Conservation (phyloP, 2,797 vertebrate genomes). For the Coreius guichenoti region DNA sequence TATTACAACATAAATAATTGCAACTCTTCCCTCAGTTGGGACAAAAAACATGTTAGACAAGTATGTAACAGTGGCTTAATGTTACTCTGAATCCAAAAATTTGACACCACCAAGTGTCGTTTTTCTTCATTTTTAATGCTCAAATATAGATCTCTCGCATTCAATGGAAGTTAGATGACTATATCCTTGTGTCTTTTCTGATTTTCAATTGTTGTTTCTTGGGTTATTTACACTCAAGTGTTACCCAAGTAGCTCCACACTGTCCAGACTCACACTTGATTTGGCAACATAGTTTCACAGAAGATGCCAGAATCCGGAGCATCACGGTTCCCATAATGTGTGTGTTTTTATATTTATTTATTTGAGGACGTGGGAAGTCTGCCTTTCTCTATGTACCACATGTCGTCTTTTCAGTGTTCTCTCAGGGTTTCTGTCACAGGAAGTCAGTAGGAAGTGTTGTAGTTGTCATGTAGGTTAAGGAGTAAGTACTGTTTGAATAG, state of each 20-base stretch:
- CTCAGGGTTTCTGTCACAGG: not conserved
- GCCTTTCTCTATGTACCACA: conserved; percentile 1
- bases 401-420: not conserved
- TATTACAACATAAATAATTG: not conserved
- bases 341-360: not conserved
- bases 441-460: conserved; percentile 18
- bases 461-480: conserved; percentile 1
- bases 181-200: not conserved
- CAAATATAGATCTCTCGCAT: not conserved
- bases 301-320: not conserved
- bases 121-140: not conserved
- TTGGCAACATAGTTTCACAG: conserved; percentile 2
- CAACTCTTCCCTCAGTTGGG: not conserved
- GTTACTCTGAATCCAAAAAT: not conserved
- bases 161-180: not conserved
- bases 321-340: not conserved
- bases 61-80: not conserved
- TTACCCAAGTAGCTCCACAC: not conserved
- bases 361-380: not conserved
- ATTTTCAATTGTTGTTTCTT: not conserved
- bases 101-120: not conserved
- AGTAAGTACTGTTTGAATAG: not conserved
- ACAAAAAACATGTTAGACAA: conserved; percentile 2
- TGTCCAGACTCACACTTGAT: not conserved
- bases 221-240: not conserved